These are phyloP conservation scores for Athene noctua DNA, from an alignment of 2,113 vertebrate species.

Conservation along the genomic window DNA sequence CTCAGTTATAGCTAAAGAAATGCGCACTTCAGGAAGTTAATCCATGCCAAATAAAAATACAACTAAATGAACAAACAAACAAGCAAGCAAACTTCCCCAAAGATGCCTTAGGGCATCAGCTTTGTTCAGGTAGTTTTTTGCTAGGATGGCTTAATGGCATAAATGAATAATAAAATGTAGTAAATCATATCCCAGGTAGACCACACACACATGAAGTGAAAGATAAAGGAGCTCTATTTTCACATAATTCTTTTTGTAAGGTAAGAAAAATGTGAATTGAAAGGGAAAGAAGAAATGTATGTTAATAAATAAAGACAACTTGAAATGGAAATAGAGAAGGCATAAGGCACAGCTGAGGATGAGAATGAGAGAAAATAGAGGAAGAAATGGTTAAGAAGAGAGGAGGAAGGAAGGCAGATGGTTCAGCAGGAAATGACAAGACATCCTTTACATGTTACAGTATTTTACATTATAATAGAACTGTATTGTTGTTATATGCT, in stretches of 20 bases:
- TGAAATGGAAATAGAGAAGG: background rate
- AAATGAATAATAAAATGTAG: constrained; percentile 50
- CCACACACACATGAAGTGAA: background rate
- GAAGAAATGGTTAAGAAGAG: background rate
- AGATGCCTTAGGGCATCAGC: constrained; percentile 32
- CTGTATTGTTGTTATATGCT: background rate
- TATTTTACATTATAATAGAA: background rate
- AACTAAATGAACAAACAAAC: constrained; percentile 6
- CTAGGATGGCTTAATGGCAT: constrained; percentile 3
- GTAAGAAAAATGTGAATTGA: background rate
- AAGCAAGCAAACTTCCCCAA: constrained; percentile 7
- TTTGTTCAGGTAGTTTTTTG: constrained; percentile 29
- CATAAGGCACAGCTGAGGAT: background rate
- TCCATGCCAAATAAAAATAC: background rate
- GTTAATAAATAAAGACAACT: background rate
- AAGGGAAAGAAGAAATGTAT: background rate
- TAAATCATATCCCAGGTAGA: background rate
- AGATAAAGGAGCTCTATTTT: background rate
- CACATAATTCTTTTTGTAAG: background rate
- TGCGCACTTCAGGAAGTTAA: background rate
- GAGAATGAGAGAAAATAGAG: background rate
- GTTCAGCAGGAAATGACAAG: background rate
- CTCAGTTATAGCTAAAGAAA: background rate
- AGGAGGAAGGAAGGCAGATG: background rate
- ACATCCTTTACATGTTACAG: background rate